Evolutionary conservation across 2,797 vertebrate genomes (phyloP).

Genomic region (Tokudaia muenninki): DNA sequence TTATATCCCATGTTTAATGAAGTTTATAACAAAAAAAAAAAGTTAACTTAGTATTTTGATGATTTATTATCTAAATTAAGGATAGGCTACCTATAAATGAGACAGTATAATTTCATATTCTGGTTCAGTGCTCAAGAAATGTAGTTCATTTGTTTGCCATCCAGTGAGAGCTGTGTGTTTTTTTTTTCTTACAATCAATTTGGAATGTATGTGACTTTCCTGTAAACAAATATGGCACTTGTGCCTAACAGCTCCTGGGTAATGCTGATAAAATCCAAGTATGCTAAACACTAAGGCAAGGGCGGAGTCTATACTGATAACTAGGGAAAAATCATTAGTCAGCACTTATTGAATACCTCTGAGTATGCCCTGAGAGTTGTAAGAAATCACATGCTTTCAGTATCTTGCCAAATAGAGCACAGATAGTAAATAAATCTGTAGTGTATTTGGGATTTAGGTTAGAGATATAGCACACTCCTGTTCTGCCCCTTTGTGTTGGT

Average conservation of each 20-base stretch:
- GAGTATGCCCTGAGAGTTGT: neutral
- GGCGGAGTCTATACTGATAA: slow-evolving; percentile 45
- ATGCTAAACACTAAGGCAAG: slow-evolving; percentile 15
- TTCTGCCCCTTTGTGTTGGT: neutral
- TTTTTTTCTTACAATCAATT: slow-evolving; percentile 9
- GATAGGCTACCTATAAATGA: neutral
- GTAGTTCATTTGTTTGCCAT: slow-evolving; percentile 10
- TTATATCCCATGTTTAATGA: neutral
- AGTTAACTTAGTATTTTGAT: slow-evolving; percentile 57
- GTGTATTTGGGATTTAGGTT: neutral
- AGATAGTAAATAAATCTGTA: neutral
- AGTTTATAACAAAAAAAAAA: slow-evolving; percentile 27
- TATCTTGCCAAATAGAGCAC: slow-evolving; percentile 13
- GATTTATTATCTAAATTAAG: slow-evolving; percentile 61
- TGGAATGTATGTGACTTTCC: slow-evolving; percentile 10
- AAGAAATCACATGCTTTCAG: slow-evolving; percentile 11
- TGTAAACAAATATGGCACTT: slow-evolving; percentile 19
- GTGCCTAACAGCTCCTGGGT: neutral
- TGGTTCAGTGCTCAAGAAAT: slow-evolving; percentile 16
- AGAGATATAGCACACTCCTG: neutral
- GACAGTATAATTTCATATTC: slow-evolving; percentile 30
- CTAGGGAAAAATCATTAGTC: slow-evolving; percentile 15
- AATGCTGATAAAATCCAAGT: slow-evolving; percentile 40
- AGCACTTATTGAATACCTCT: neutral
- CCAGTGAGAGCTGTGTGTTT: neutral